Base-by-base conservation (phyloP, 2,797 vertebrate species). In the Eurystomus glaucurus region DNA sequence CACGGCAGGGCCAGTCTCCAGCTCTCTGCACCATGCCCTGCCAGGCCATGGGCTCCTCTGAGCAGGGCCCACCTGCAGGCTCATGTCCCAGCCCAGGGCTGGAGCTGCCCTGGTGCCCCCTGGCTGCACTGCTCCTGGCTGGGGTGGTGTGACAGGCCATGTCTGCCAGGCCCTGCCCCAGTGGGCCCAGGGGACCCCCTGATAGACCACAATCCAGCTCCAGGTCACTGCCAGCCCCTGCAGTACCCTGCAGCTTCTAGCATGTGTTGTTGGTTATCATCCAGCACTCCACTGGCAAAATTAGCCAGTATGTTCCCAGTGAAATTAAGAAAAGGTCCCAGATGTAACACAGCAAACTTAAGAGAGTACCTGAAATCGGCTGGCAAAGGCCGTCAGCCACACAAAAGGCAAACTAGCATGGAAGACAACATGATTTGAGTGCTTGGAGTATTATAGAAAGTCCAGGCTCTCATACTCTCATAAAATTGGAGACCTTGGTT, bases 41-140 rank as follows among this genome's bases (percentile, higher is more conserved):
- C 48, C 43, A 0, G 0, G 35, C 25, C 7, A 7, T 8, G 5
- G 12, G 10, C 3, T 2, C n/a, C 68, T 37, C 23, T 6, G 2
- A 5, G 1, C 0, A 76, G 25, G 21, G 6, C 11, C 10, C 13
- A 46, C 5, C 35, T 4, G 2, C 3, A 8, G 11, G 20, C 15
- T 43, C 46, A 22, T 15, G 16, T 26, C 29, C 11, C n/a, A 61
- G 2, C 25, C 35, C 5, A 1, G 8, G 3, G 3, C 25, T 31
- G 5, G 37, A 20, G 16, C n/a, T 39, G 29, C 10, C 10, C 51
- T 7, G 1, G 23, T 46, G 21, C 1, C 7, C 28, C 14, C 14
- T 0, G 0, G 13, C 11, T 76, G 22, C 9, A 23, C 35, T 69
- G 31, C 29, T 50, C 18, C 50, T 26, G 20, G 6, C 11, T n/a